Evolutionary conservation across 2,888 invertebrate genomes (phyloP).

Genomic region (Sclerodermus sp.): DNA sequence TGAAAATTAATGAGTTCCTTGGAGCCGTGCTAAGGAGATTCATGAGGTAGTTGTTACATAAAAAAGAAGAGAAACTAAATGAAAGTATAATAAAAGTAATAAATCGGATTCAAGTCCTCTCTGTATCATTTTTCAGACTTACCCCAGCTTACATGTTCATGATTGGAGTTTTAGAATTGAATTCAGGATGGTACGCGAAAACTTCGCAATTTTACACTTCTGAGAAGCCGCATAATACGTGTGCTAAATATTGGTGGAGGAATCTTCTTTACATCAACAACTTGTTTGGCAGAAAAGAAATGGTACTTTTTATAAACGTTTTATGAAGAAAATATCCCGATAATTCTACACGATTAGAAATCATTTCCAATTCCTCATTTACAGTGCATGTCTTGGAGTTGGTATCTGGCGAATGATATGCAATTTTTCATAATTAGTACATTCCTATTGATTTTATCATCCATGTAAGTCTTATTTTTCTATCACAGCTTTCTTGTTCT

Average conservation of each 20-base stretch:
- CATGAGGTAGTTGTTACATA: conserved; percentile 46
- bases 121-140: conserved; percentile 42
- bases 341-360: conserved; percentile 1
- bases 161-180: conserved; percentile 54
- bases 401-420: conserved; percentile 60
- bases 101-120: not conserved
- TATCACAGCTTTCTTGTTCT: not conserved
- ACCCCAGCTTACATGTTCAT: conserved; percentile 58
- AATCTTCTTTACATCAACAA: conserved; percentile 61
- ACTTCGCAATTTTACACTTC: conserved; percentile 51
- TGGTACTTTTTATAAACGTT: conserved; percentile 46
- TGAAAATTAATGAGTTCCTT: conserved; percentile 29
- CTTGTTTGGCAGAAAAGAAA: conserved; percentile 53
- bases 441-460: conserved; percentile 55
- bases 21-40: conserved; percentile 49
- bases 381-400: conserved; percentile 60
- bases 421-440: conserved; percentile 57
- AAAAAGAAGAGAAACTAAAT: not conserved
- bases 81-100: not conserved
- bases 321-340: not conserved
- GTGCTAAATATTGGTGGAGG: conserved; percentile 61
- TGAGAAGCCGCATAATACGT: conserved; percentile 54
- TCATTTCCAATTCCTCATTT: conserved; percentile 11
- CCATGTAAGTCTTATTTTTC: conserved; percentile 48
- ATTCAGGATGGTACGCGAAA: conserved; percentile 52